Evolutionary conservation across 2,797 vertebrate species (phyloP).

Genomic region (Remorina albescens): DNA sequence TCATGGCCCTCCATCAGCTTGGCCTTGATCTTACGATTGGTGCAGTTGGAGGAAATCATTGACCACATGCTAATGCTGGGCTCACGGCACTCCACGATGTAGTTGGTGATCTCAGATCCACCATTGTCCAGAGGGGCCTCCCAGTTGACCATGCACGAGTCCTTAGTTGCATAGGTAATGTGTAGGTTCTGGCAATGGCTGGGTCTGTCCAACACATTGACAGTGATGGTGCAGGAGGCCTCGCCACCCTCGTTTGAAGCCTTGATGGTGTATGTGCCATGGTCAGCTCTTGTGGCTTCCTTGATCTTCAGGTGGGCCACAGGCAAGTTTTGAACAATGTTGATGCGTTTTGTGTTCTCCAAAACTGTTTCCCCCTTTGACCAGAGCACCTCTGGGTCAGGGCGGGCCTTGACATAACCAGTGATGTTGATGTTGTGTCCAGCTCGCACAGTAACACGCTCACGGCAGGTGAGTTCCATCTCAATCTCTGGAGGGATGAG

Average conservation of each 20-base stretch:
- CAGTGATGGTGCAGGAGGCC: constrained; percentile 91
- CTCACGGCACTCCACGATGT: constrained; percentile 97
- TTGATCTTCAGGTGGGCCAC: constrained; percentile 92
- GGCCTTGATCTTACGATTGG: constrained; percentile 94
- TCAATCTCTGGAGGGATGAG: constrained; percentile 97
- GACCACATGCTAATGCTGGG: constrained; percentile 95
- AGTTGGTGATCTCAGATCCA: constrained; percentile 98
- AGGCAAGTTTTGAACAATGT: constrained; percentile 90
- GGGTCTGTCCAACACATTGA: constrained; percentile 98
- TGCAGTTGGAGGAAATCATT: constrained; percentile 93
- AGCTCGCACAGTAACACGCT: constrained; percentile 92
- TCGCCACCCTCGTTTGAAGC: constrained; percentile 96
- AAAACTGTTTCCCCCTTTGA: constrained; percentile 90
- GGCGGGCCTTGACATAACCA: constrained; percentile 94
- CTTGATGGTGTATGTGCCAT: constrained; percentile 94
- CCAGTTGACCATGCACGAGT: constrained; percentile 95
- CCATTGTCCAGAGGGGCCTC: constrained; percentile 96
- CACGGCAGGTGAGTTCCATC: constrained; percentile 92
- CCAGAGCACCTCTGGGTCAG: constrained; percentile 96
- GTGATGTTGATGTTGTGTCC: constrained; percentile 95
- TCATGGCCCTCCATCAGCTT: constrained; percentile 94
- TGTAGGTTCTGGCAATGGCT: constrained; percentile 95
- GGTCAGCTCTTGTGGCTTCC: constrained; percentile 92
- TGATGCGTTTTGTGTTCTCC: constrained; percentile 88
- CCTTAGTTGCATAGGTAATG: constrained; percentile 90